Evolutionary conservation across 1,140 invertebrate species (phyloP), one percentile per base, ranked within the genome.

Genomic region (Mizuhopecten yessoensis): DNA sequence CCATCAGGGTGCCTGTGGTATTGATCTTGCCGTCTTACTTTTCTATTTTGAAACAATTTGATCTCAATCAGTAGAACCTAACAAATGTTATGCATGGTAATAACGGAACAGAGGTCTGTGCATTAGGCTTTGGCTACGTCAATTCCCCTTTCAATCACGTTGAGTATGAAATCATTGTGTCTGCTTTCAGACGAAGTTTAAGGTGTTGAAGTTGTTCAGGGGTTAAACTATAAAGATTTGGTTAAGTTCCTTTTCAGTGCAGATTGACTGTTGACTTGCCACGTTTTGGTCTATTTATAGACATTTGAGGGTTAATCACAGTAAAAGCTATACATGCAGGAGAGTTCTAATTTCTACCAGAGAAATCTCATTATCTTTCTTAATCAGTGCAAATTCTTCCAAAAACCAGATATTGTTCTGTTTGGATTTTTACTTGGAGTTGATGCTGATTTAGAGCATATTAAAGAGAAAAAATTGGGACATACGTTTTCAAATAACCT

Each of bases 41-140:
- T 75, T 75, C 57, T 75, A 11, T 75, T 75, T 75, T 29, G 57
- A 75, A 75, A 75, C n/a, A 75, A 75, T 75, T 75, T 75, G 57
- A 75, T 75, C 57, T 29, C 0, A 75, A 29, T n/a, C 57, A 29
- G 15, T 29, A 75, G 23, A 75, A 75, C 5, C 23, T 5, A n/a
- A 29, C 57, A 75, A 23, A 75, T 75, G 57, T 75, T 75, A 75
- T 75, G n/a, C n/a, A n/a, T 75, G 42, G 42, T 45, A 45, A 45
- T 45, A 45, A 45, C 17, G 17, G 0, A 13, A 17, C 42, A 45
- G 42, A 15, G 17, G 42, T 45, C 42, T 45, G 57, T n/a, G 29
- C 17, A 75, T 75, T 75, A 75, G 57, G n/a, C n/a, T 75, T 1
- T 1, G 11, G 11, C 45, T 49, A 49, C n/a, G 2, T 2, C 57